Percentiles rank a stretch among this genome's conserved stretches.
Evolutionary conservation across 2,888 invertebrate genomes (phyloP).

Genomic region (Eupithecia inturbata): DNA sequence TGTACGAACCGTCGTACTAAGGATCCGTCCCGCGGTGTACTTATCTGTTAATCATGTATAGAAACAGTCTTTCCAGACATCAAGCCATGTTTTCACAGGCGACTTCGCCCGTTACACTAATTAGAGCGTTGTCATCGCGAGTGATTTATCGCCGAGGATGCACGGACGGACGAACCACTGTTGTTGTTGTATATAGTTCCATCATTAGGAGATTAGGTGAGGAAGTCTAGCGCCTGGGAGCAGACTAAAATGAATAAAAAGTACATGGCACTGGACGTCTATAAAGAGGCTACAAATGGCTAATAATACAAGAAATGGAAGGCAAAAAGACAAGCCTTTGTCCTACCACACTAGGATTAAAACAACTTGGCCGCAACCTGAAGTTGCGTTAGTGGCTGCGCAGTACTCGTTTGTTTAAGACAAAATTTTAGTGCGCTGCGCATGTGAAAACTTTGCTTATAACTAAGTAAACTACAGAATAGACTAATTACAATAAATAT

Average conservation of each 20-base stretch:
- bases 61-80: conserved; percentile 29
- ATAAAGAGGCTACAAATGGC: neutral
- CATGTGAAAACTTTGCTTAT: no score
- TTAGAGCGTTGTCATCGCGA: conserved; percentile 48
- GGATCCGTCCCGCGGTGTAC: neutral
- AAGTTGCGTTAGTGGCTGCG: no score
- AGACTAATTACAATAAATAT: neutral
- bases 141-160: conserved; percentile 44
- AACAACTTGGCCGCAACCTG: no score
- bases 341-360: no score
- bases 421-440: no score
- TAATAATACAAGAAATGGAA: neutral
- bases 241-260: neutral
- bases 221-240: neutral
- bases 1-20: neutral
- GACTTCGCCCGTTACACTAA: conserved; percentile 43
- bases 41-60: conserved; percentile 31
- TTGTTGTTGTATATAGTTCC: conserved; percentile 30
- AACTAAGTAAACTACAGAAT: no score
- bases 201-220: conserved; percentile 26
- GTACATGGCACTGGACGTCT: neutral
- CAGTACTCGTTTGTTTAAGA: no score
- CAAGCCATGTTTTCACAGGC: conserved; percentile 45
- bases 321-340: neutral
- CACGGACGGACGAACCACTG: conserved; percentile 31